Conservation (phyloP, 2,888 invertebrate genomes). For the Pycnomerus fuliginosus region DNA sequence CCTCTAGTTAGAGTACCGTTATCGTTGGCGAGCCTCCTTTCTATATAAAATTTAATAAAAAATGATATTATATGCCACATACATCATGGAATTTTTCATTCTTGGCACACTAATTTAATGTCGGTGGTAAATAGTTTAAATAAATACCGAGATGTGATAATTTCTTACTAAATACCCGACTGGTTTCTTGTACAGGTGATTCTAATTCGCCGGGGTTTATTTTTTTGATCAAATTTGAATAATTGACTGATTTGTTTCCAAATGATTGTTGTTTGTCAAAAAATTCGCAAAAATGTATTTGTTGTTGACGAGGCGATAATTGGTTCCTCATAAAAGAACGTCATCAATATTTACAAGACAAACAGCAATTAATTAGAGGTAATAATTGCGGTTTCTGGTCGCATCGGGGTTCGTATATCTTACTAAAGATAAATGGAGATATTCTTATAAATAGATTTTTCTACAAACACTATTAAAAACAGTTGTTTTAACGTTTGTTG, state of each 20-base stretch:
- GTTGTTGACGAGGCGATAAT: neutral
- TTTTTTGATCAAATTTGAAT: neutral
- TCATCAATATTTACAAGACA: too few species aligned
- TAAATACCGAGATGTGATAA: constrained; percentile 15
- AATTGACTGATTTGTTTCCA: neutral
- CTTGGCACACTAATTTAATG: constrained; percentile 9
- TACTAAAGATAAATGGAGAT: too few species aligned
- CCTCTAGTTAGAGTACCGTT: too few species aligned
- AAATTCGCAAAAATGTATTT: neutral
- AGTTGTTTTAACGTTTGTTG: too few species aligned
- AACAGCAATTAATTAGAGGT: too few species aligned
- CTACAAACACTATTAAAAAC: too few species aligned
- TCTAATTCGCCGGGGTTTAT: neutral
- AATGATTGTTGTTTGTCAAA: neutral
- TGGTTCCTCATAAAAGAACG: too few species aligned
- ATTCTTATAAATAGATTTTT: too few species aligned
- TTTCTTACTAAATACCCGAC: constrained; percentile 11
- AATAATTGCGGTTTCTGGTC: too few species aligned
- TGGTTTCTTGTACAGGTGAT: constrained; percentile 2
- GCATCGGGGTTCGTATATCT: too few species aligned
- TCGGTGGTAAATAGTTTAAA: constrained; percentile 7
- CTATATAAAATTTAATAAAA: neutral
- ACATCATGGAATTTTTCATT: constrained; percentile 19
- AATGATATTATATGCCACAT: neutral
- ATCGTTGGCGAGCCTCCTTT: too few species aligned